phyloP scores from a whole-genome alignment of 2,797 vertebrate genomes.

The Cossypha caffra region DNA sequence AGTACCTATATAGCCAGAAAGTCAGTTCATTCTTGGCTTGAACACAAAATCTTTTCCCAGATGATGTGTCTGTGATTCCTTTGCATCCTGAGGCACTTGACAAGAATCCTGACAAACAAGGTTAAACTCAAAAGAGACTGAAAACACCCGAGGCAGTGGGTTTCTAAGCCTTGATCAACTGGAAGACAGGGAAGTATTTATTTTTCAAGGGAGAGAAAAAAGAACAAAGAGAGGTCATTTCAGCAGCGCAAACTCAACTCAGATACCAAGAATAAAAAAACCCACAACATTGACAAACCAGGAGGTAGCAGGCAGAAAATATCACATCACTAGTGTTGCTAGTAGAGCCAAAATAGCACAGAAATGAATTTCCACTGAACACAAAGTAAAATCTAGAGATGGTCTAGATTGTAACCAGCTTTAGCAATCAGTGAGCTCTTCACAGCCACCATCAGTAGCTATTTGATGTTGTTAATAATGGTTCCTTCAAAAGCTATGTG shows the following conservation, averaged over 20 bases:
- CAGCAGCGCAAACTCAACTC: background rate
- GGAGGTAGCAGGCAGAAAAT: background rate
- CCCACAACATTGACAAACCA: background rate
- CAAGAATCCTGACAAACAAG: slow-evolving; percentile 7
- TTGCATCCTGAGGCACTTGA: background rate
- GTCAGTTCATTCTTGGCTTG: background rate
- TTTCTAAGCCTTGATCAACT: slow-evolving; percentile 1
- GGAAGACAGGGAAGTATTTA: background rate
- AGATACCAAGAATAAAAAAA: background rate
- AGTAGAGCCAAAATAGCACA: background rate
- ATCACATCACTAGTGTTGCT: background rate
- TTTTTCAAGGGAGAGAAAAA: background rate
- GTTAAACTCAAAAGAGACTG: background rate
- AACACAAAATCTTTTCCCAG: slow-evolving; percentile 15
- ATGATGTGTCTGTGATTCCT: background rate
- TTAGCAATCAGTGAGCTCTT: background rate
- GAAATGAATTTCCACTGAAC: background rate
- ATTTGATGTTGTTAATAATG: background rate
- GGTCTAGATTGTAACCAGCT: background rate
- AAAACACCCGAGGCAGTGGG: background rate
- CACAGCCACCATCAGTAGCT: background rate
- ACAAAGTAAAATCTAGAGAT: background rate
- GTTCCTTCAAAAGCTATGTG: background rate
- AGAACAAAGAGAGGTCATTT: background rate
- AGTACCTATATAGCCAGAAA: background rate